Conservation (phyloP, 2,888 invertebrate species). For the Lymantria monacha region DNA sequence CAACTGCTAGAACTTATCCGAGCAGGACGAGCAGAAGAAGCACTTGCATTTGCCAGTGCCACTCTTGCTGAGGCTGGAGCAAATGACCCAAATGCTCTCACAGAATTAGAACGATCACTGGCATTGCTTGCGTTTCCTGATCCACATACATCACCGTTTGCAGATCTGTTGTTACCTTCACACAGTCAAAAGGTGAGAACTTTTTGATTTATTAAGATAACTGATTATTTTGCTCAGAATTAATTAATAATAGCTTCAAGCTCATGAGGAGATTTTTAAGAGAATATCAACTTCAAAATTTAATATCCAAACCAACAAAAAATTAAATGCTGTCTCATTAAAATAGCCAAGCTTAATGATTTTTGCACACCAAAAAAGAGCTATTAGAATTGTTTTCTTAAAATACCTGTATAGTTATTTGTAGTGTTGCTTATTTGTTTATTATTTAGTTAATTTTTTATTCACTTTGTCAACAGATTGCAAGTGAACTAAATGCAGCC, state of each 20-base stretch:
- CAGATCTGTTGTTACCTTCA: constrained; percentile 94
- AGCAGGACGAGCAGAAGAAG: constrained; percentile 92
- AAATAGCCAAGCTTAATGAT: too few species aligned
- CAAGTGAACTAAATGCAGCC: constrained; percentile 98
- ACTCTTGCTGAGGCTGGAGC: constrained; percentile 95
- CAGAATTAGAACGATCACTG: constrained; percentile 95
- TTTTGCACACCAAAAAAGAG: too few species aligned
- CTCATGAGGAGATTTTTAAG: too few species aligned
- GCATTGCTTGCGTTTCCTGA: constrained; percentile 98
- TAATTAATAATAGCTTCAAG: too few species aligned
- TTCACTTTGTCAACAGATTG: constrained; percentile 83
- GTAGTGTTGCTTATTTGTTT: too few species aligned
- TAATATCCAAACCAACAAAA: too few species aligned
- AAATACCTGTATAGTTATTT: too few species aligned
- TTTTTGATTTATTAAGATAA: background rate
- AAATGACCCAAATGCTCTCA: constrained; percentile 86
- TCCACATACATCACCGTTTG: constrained; percentile 96
- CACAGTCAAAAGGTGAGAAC: constrained; percentile 93
- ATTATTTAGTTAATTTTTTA: too few species aligned
- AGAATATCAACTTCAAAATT: too few species aligned
- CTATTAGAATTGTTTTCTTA: too few species aligned
- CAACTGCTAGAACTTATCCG: constrained; percentile 94
- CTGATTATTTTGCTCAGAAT: too few species aligned
- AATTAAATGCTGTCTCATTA: too few species aligned
- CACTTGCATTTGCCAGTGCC: constrained; percentile 94